Percentiles rank a stretch among this genome's conserved stretches.
Evolutionary conservation across 2,888 invertebrate genomes (phyloP).

Genomic region (Abscondita cerata): DNA sequence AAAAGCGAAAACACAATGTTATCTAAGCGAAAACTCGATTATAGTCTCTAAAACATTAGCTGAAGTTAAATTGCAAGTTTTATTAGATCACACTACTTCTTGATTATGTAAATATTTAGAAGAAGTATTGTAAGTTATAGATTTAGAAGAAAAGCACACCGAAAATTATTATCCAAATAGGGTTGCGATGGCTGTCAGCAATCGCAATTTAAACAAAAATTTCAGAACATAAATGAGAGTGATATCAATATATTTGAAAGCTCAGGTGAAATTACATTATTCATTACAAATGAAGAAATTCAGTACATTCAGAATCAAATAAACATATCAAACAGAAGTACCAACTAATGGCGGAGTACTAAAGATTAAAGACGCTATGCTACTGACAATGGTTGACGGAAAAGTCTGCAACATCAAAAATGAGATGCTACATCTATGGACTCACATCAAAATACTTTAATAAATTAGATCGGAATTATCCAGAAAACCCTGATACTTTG

Average conservation of each 20-base stretch:
- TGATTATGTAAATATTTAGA: constrained; percentile 31
- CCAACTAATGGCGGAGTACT: not conserved
- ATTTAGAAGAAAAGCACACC: too few relatives aligned
- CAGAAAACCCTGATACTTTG: too few relatives aligned
- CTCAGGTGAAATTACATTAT: constrained; percentile 33
- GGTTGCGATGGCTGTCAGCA: constrained; percentile 43
- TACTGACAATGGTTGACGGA: constrained; percentile 36
- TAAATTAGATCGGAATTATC: too few relatives aligned
- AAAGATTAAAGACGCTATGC: constrained; percentile 1
- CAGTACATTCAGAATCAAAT: constrained; percentile 17
- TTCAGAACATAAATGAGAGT: constrained; percentile 32
- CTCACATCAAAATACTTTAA: too few relatives aligned
- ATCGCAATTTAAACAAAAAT: constrained; percentile 43
- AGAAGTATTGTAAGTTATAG: too few relatives aligned
- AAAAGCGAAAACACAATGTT: constrained; percentile 17
- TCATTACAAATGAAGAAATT: constrained; percentile 36
- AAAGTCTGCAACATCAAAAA: constrained; percentile 39
- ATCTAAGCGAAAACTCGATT: constrained; percentile 13
- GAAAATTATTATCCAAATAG: constrained; percentile 41
- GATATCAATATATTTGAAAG: constrained; percentile 45
- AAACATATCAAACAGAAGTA: constrained; percentile 14
- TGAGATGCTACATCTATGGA: constrained; percentile 36
- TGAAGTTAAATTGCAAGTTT: constrained; percentile 15
- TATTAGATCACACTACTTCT: constrained; percentile 29
- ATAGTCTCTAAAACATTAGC: constrained; percentile 13